Percentiles rank a stretch among this genome's conserved stretches.
phyloP scores from a whole-genome alignment of 2,113 vertebrate genomes.

The Urocynchramus pylzowi region DNA sequence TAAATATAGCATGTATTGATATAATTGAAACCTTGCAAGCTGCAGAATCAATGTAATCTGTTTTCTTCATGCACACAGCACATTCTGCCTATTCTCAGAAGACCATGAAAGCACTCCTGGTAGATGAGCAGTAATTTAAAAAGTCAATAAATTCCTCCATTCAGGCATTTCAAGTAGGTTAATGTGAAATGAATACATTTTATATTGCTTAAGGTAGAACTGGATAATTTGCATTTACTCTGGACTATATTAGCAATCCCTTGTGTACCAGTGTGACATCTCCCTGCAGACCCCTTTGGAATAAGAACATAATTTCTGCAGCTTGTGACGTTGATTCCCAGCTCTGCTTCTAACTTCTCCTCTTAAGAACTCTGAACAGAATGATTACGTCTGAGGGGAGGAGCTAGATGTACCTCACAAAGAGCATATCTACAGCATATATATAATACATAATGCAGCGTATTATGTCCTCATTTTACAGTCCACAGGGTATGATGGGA shows the following conservation, averaged over 20 bases:
- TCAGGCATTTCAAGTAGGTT: neutral
- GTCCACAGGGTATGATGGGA: neutral
- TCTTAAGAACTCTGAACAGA: neutral
- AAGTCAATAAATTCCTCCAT: slow-evolving; percentile 14
- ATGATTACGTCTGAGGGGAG: neutral
- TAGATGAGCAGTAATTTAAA: neutral
- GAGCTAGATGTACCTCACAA: neutral
- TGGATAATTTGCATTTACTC: neutral
- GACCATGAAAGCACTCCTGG: neutral
- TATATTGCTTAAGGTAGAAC: neutral
- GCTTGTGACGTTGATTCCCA: neutral
- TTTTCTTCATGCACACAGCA: neutral
- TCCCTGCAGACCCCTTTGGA: neutral
- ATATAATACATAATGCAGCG: too few relatives aligned
- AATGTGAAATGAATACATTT: neutral
- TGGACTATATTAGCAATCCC: neutral
- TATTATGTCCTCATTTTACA: neutral
- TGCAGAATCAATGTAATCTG: neutral
- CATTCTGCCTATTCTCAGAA: neutral
- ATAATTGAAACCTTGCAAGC: neutral
- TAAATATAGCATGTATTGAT: neutral
- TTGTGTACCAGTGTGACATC: neutral
- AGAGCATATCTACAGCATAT: neutral
- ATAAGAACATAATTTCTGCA: neutral
- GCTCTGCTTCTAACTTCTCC: neutral